Conservation (phyloP, 2,113 vertebrate species). For the Rhabdornis inornatus region DNA sequence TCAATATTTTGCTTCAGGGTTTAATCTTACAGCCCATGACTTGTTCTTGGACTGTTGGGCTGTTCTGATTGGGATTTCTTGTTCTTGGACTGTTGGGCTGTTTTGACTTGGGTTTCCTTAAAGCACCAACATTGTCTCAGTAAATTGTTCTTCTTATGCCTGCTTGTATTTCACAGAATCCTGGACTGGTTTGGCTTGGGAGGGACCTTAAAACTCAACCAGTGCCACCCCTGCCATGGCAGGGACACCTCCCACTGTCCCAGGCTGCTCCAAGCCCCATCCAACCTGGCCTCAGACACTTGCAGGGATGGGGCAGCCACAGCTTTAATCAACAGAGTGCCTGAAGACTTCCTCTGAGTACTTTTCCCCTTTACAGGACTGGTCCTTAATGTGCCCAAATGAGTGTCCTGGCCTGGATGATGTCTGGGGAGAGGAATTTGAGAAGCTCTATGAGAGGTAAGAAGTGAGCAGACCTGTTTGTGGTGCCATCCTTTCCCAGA, state of each 20-base stretch:
- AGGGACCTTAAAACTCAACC: not conserved
- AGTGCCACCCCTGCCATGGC: not conserved
- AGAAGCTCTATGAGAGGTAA: conserved; percentile 90
- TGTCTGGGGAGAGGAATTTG: conserved; percentile 96
- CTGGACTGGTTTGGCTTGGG: not conserved
- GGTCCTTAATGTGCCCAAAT: conserved; percentile 95
- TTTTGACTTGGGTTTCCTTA: not conserved
- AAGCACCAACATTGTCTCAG: not conserved
- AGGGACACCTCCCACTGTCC: not conserved
- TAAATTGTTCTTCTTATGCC: not conserved
- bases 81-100: fast-evolving
- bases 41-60: fast-evolving
- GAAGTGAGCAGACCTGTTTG: not conserved
- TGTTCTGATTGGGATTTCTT: too few relatives aligned
- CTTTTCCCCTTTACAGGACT: conserved; percentile 77
- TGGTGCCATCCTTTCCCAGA: not conserved
- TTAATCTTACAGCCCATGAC: not conserved
- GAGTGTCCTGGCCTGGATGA: conserved; percentile 93
- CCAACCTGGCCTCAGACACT: not conserved
- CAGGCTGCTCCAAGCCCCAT: not conserved
- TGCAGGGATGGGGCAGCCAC: not conserved
- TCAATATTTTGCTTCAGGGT: not conserved
- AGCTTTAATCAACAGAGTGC: not conserved
- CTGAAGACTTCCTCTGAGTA: not conserved
- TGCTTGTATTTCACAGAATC: not conserved